Evolutionary conservation across 2,797 vertebrate genomes (phyloP).

Genomic region (Phylloscopus collybita): DNA sequence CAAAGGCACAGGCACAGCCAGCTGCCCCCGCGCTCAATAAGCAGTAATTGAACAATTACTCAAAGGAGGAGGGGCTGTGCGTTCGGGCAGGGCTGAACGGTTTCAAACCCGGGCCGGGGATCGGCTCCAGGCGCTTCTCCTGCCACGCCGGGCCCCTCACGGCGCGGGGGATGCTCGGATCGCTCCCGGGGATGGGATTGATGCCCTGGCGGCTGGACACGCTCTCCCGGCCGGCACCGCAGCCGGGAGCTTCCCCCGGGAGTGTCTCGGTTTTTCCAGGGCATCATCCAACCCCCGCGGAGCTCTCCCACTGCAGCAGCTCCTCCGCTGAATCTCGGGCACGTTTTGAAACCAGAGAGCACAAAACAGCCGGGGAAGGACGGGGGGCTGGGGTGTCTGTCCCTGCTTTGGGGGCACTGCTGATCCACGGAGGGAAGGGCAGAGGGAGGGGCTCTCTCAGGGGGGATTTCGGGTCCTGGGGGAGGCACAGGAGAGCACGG

Average conservation of each 20-base stretch:
- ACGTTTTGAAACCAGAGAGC: rapidly evolving
- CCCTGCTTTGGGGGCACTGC: background rate
- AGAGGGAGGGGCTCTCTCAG: background rate
- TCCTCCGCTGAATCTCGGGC: rapidly evolving
- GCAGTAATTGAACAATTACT: conserved; percentile 36
- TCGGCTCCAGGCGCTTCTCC: background rate
- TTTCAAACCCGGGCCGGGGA: background rate
- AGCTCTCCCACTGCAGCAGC: background rate
- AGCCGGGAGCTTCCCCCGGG: background rate
- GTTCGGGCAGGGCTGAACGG: background rate
- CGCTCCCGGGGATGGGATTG: rapidly evolving
- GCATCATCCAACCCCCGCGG: rapidly evolving
- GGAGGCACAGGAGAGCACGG: background rate
- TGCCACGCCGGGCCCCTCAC: background rate
- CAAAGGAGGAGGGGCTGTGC: background rate
- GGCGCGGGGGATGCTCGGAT: rapidly evolving
- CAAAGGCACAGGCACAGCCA: background rate
- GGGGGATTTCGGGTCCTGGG: background rate
- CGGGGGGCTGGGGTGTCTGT: background rate
- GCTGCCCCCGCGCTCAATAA: conserved; percentile 22
- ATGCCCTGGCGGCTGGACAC: rapidly evolving
- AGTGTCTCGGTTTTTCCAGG: rapidly evolving
- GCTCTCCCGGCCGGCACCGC: background rate
- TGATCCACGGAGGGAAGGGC: rapidly evolving
- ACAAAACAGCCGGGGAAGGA: background rate